These are phyloP conservation scores for Altica lythri DNA, from an alignment of 2,888 invertebrate genomes.

Conservation along the genomic window DNA sequence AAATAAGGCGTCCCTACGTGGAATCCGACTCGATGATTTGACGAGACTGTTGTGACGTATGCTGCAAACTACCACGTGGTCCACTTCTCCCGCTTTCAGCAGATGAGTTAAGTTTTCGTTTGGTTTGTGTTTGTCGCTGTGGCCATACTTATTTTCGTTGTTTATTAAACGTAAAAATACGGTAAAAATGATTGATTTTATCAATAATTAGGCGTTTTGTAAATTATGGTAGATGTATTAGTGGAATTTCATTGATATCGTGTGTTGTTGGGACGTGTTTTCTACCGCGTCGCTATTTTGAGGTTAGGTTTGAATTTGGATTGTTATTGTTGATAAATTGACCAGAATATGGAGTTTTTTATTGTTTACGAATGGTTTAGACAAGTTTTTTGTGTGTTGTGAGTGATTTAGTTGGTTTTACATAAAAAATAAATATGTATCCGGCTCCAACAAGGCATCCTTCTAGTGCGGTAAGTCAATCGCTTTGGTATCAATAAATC, in stretches of 20 bases:
- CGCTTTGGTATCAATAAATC: too few species aligned
- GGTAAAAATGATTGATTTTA: slow-evolving; percentile 7
- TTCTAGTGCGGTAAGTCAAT: slow-evolving; percentile 76
- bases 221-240: not conserved
- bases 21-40: slow-evolving; percentile 38
- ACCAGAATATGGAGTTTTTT: slow-evolving; percentile 15
- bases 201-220: slow-evolving; percentile 4
- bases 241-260: too few species aligned
- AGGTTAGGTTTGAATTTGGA: slow-evolving; percentile 32
- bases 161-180: slow-evolving; percentile 8
- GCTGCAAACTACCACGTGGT: slow-evolving; percentile 53
- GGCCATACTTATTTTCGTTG: slow-evolving; percentile 16
- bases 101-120: slow-evolving; percentile 44
- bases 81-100: slow-evolving; percentile 46
- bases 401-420: slow-evolving; percentile 10
- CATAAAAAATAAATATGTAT: slow-evolving; percentile 61
- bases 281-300: slow-evolving; percentile 19
- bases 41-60: slow-evolving; percentile 45
- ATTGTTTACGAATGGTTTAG: not conserved
- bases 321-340: slow-evolving; percentile 28
- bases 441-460: slow-evolving; percentile 78
- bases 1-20: slow-evolving; percentile 40
- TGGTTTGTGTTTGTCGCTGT: slow-evolving; percentile 39
- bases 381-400: slow-evolving; percentile 26
- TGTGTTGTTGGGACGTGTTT: slow-evolving; percentile 1